Conservation (phyloP, 2,888 invertebrate species). For the Agonopterix alstromeriana region DNA sequence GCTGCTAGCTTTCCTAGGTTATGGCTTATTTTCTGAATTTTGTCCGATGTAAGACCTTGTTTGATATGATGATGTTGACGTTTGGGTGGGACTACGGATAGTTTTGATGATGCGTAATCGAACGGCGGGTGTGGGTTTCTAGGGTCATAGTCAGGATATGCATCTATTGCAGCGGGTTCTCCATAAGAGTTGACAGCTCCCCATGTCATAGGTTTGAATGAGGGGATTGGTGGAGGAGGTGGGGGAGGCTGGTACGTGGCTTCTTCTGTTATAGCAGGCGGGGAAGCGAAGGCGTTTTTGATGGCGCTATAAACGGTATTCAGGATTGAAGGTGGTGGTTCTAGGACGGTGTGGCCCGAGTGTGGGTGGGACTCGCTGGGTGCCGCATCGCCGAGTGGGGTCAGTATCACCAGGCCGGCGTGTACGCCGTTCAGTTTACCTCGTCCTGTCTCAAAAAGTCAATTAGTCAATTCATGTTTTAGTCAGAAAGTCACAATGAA, state of each 20-base stretch:
- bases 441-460: slow-evolving; percentile 67
- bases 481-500: background rate
- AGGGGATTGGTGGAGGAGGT: slow-evolving; percentile 40
- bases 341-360: slow-evolving; percentile 49
- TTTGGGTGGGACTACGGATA: slow-evolving; percentile 25
- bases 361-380: slow-evolving; percentile 34
- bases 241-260: slow-evolving; percentile 40
- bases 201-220: slow-evolving; percentile 58
- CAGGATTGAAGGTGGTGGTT: slow-evolving; percentile 57
- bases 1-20: slow-evolving; percentile 53
- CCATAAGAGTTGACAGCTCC: slow-evolving; percentile 64
- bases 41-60: slow-evolving; percentile 48
- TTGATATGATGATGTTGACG: background rate
- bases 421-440: slow-evolving; percentile 65
- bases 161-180: slow-evolving; percentile 51
- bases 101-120: slow-evolving; percentile 40
- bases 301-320: slow-evolving; percentile 59
- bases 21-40: slow-evolving; percentile 57
- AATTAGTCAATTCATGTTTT: slow-evolving; percentile 23
- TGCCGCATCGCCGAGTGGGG: slow-evolving; percentile 50
- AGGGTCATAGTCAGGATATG: slow-evolving; percentile 51
- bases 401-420: slow-evolving; percentile 63
- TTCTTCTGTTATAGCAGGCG: slow-evolving; percentile 8
- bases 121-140: slow-evolving; percentile 36
- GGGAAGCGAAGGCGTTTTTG: slow-evolving; percentile 45